Conservation (phyloP, 2,888 invertebrate genomes). For the Mesoligia furuncula region DNA sequence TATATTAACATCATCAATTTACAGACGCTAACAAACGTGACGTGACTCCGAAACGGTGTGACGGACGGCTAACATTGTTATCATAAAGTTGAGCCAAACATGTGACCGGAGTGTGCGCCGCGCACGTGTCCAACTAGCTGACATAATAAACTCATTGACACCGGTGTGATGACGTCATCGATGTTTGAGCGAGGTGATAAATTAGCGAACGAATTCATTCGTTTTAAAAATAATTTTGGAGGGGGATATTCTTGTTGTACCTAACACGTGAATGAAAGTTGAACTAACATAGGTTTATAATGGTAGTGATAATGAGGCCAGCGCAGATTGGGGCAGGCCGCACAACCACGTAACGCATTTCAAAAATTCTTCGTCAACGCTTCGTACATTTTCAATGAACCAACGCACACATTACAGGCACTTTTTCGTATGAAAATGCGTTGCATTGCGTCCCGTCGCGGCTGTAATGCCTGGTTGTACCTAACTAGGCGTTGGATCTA, state of each 20-base stretch:
- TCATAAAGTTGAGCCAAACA: conserved; percentile 48
- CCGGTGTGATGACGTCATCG: conserved; percentile 44
- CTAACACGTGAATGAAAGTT: conserved; percentile 22
- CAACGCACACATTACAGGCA: too few relatives aligned
- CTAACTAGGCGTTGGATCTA: too few relatives aligned
- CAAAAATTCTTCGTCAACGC: not conserved
- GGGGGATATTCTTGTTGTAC: not conserved
- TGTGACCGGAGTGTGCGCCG: conserved; percentile 50
- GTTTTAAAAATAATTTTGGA: conserved; percentile 18
- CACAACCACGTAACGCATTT: not conserved
- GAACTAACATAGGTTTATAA: not conserved
- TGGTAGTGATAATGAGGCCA: not conserved
- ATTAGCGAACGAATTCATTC: conserved; percentile 29
- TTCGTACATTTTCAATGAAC: too few relatives aligned
- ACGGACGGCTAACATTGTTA: conserved; percentile 49
- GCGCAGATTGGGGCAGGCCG: not conserved
- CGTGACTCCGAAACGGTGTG: conserved; percentile 42
- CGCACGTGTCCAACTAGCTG: conserved; percentile 57
- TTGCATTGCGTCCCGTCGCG: too few relatives aligned
- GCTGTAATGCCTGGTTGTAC: too few relatives aligned
- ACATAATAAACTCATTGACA: conserved; percentile 62
- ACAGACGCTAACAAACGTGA: conserved; percentile 40
- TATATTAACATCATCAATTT: conserved; percentile 14
- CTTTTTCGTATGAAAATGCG: too few relatives aligned
- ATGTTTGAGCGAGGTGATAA: conserved; percentile 15